phyloP scores from a whole-genome alignment of 1,140 invertebrate genomes.

The Spodoptera litura region DNA sequence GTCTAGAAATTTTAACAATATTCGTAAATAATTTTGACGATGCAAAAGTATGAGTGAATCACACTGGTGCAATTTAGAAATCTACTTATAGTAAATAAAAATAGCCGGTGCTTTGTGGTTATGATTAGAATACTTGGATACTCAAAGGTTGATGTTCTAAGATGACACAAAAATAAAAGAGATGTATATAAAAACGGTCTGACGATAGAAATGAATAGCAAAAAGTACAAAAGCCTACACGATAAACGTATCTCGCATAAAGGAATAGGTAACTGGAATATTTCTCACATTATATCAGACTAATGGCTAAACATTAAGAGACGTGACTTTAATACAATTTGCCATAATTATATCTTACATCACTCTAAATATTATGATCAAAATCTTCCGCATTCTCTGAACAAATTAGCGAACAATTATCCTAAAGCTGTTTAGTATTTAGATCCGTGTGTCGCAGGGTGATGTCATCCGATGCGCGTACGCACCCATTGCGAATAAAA shows the following conservation, averaged over 20 bases:
- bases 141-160: too few species aligned
- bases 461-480: conserved; percentile 27
- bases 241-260: too few species aligned
- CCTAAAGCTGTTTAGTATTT: conserved; percentile 1
- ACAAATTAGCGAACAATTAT: conserved; percentile 26
- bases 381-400: conserved; percentile 21
- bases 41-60: conserved; percentile 3
- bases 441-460: conserved; percentile 14
- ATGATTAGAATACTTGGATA: too few species aligned
- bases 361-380: not conserved
- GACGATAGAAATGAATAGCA: too few species aligned
- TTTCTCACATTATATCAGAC: not conserved
- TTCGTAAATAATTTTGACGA: conserved; percentile 9
- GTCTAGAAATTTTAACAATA: conserved; percentile 13
- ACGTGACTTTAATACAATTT: conserved; percentile 4
- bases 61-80: not conserved
- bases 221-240: too few species aligned
- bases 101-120: too few species aligned
- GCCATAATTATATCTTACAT: conserved; percentile 7
- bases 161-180: too few species aligned
- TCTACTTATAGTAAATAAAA: too few species aligned
- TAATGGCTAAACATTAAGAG: not conserved
- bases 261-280: too few species aligned
- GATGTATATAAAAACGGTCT: too few species aligned
- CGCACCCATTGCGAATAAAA: conserved; percentile 13